Evolutionary conservation across 2,888 invertebrate species (phyloP), one percentile per base, ranked within the genome.

Genomic region (Eupithecia dodoneata): DNA sequence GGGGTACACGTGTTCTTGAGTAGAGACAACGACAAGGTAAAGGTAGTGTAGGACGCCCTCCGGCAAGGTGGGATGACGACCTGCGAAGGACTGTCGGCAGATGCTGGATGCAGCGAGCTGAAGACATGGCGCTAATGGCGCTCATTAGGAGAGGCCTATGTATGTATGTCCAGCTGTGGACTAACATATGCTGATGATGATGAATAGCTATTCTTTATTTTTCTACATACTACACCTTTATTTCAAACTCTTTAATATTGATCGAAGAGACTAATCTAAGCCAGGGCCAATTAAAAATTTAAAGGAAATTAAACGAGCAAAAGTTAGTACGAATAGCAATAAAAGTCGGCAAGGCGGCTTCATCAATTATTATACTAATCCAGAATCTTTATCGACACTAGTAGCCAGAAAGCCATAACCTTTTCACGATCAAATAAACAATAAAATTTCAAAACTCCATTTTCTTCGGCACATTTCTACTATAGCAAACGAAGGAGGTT

Each of bases 341-440:
- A 66, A 66, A 66, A 2, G 41, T 66, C 66, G 15, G 18, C 42
- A 42, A 66, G 66, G 13, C 15, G 66, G 41, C 42, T 66, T 15
- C 66, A 42, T 42, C 66, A 44, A 70, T 45, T 70, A 47, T 18
- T 13, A 12, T 12, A 70, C 18, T 45, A 70, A 70, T 47, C 18
- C 47, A 70, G 63, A 69, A 73, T 74, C 78, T 79, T 80, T 81
- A 47, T 82, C 82, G 85, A 84, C 76, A 80, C 84, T 83, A 80
- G 88, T 85, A 87, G 88, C 87, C 74, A 73, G 74, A 76, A 77
- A 80, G n/a, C 74, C 74, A 81, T 83, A 82, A 77, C 79, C 82
- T 81, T 85, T 82, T 84, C 83, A 89, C 87, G 88, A 91, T 93
- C 90, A 93, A 93, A 93, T 92, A 92, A 93, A 92, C 91, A 87